Conservation (phyloP, 2,888 invertebrate genomes). For the Clivina fossor region DNA sequence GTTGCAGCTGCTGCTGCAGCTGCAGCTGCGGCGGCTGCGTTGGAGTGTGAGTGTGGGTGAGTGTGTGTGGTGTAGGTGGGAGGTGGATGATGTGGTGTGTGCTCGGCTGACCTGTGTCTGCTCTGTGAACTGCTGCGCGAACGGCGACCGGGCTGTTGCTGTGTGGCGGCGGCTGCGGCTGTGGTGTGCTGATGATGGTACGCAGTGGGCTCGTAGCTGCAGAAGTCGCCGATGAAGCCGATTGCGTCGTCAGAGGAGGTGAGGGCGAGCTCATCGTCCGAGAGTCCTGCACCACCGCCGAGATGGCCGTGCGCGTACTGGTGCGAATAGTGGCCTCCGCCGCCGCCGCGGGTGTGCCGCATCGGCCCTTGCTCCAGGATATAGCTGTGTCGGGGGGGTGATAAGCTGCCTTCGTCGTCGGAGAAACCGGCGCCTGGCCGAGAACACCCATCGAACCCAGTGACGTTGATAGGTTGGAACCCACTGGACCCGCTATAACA, state of each 20-base stretch:
- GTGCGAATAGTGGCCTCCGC: conserved; percentile 42
- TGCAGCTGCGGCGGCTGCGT: conserved; percentile 9
- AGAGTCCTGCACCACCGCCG: conserved; percentile 49
- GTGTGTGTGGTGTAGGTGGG: conserved; percentile 47
- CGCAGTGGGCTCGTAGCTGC: conserved; percentile 52
- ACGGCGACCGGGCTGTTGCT: conserved; percentile 52
- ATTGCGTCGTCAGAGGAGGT: conserved; percentile 54
- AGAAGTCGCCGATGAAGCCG: conserved; percentile 53
- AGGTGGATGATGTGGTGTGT: conserved; percentile 41
- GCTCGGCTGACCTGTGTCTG: conserved; percentile 44
- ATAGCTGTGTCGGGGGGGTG: conserved; percentile 64
- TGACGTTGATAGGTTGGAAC: conserved; percentile 60
- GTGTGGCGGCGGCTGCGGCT: conserved; percentile 30
- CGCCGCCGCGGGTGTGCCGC: conserved; percentile 52
- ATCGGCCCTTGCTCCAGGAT: conserved; percentile 62
- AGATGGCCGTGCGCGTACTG: conserved; percentile 56
- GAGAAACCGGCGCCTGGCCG: conserved; percentile 76
- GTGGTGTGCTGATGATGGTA: conserved; percentile 41
- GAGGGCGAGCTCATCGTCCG: conserved; percentile 50
- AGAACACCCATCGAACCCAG: conserved; percentile 61
- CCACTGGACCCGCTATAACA: conserved; percentile 30
- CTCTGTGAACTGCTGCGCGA: conserved; percentile 59
- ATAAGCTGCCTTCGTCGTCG: conserved; percentile 80
- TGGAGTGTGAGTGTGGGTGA: conserved; percentile 49
- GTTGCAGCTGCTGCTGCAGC: conserved; percentile 36